Evolutionary conservation across 2,113 vertebrate species (phyloP), one percentile per base, ranked within the genome.

Genomic region (Colius striatus): DNA sequence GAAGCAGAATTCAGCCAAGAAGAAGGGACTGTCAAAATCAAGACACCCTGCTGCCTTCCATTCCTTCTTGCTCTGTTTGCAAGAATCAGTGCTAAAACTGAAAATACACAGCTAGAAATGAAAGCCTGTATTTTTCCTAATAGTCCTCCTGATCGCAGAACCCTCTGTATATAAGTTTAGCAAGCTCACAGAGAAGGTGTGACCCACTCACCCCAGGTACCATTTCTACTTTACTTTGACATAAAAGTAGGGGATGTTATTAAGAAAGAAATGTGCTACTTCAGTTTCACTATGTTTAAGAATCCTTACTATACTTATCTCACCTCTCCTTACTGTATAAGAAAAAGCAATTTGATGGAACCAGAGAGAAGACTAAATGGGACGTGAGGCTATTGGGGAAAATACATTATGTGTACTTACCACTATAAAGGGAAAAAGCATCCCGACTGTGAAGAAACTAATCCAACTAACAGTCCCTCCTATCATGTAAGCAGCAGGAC

Each of bases 391-490:
- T 38, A 60, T 14, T 16, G 14, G 22, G 22, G 60, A 74, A 32
- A 63, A 36, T 5, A 20, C 20, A n/a, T 70, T 77, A n/a, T 16
- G 17, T 4, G 5, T 57, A 95, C 96, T 38, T 70, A 99, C 99
- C 98, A 99, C 98, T 18, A 99, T 97, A 77, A 99, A 99, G 19
- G 99, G 98, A 78, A 99, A 99, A 82, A 99, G 96, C 67, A 99
- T 99, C 62, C 99, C 99, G 7, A 99, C 96, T 30, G 98, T 98
- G 95, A 99, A 99, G 98, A 99, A 99, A 91, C 98, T 99, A 47
- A 99, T 36, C 99, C 99, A 99, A 87, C 99, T 99, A 48, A 99
- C 91, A 16, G 98, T 97, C 11, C 99, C 99, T 16, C 97, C 98
- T 1, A 99, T 97, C 12, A 97, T 98, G 95, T 98, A 99, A 29